These are phyloP conservation scores for Acanthosoma haemorrhoidale DNA, from an alignment of 2,888 invertebrate genomes.

Conservation along the genomic window DNA sequence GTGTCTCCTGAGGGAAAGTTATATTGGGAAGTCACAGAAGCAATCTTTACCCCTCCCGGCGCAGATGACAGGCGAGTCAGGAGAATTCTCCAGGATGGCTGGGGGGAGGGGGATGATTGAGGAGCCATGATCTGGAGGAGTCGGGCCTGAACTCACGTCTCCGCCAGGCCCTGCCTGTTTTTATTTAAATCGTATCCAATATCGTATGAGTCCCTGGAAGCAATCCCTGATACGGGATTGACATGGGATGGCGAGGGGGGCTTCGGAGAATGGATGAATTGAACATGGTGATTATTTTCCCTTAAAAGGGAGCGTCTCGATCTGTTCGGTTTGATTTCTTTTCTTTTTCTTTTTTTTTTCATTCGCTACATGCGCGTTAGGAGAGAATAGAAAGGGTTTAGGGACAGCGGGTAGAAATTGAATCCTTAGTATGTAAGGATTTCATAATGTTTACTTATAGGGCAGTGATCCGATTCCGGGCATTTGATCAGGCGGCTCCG, in stretches of 20 bases:
- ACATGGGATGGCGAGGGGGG: background rate
- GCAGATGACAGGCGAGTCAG: background rate
- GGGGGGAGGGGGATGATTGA: conserved; percentile 15
- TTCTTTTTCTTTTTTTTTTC: background rate
- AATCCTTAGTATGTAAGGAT: background rate
- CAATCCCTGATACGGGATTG: conserved; percentile 13
- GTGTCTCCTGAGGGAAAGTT: too few relatives aligned
- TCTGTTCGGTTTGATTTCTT: background rate
- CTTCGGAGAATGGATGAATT: background rate
- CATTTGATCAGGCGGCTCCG: too few relatives aligned
- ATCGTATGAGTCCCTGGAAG: background rate
- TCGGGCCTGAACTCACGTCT: background rate
- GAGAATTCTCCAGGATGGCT: background rate
- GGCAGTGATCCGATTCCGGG: too few relatives aligned
- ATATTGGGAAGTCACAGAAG: background rate
- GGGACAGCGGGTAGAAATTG: background rate
- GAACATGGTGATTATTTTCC: conserved; percentile 17
- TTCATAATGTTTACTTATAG: background rate
- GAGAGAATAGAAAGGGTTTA: background rate
- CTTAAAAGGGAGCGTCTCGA: background rate
- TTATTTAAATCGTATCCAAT: conserved; percentile 29
- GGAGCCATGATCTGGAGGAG: background rate
- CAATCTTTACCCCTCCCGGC: background rate
- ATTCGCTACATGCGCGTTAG: background rate
- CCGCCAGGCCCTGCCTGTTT: background rate